Evolutionary conservation across 2,113 vertebrate species (phyloP).

Genomic region (Stigmatopora argus): DNA sequence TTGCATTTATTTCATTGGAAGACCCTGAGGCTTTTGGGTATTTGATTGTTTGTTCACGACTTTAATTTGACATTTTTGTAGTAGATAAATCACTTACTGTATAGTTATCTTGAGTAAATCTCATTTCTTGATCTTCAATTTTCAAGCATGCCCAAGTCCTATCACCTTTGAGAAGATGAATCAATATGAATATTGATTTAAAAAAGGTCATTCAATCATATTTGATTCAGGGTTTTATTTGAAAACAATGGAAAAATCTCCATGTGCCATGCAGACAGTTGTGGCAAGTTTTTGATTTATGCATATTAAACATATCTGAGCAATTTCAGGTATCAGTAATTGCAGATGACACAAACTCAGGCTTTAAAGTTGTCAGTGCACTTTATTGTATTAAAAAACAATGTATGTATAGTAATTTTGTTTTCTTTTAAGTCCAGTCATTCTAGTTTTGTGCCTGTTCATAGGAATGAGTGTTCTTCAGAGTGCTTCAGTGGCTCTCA

Average conservation of each 20-base stretch:
- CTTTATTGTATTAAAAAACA: background rate
- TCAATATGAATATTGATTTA: background rate
- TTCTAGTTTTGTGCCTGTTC: background rate
- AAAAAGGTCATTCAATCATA: background rate
- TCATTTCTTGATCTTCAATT: background rate
- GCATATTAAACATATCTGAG: background rate
- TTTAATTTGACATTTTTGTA: background rate
- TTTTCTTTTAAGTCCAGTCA: background rate
- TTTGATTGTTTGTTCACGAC: background rate
- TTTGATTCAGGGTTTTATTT: background rate
- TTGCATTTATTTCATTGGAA: background rate
- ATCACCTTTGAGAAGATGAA: background rate
- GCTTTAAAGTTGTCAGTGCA: background rate
- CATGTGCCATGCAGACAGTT: background rate
- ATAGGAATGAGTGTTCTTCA: conserved; percentile 76
- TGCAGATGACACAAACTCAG: background rate
- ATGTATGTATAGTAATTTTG: background rate
- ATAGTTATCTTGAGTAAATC: background rate
- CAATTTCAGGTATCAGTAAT: background rate
- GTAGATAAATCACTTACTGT: background rate
- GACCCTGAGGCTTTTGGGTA: background rate
- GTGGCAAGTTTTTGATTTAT: background rate
- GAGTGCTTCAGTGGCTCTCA: conserved; percentile 67
- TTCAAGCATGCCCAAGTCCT: background rate
- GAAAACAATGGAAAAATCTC: background rate